Conservation (phyloP, 2,888 invertebrate species). For the Molorchus minor region DNA sequence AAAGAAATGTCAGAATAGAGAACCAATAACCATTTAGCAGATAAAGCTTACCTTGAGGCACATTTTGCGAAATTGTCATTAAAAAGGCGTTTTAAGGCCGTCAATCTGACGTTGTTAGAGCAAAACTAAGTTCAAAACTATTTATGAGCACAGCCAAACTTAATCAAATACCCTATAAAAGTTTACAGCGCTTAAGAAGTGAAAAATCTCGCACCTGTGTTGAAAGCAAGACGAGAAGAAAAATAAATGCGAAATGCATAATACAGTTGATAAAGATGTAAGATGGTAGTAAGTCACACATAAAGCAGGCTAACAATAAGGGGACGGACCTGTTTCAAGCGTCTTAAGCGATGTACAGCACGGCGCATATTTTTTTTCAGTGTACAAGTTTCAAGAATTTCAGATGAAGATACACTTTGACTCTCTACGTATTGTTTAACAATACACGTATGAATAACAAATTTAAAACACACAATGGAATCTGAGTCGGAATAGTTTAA, state of each 20-base stretch:
- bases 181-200: too few species aligned
- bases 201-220: too few species aligned
- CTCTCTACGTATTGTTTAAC: conserved; percentile 52
- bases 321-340: conserved; percentile 40
- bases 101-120: too few species aligned
- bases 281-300: conserved; percentile 44
- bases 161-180: too few species aligned
- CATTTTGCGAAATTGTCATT: too few species aligned
- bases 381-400: conserved; percentile 51
- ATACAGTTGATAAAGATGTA: conserved; percentile 46
- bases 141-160: too few species aligned
- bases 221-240: too few species aligned
- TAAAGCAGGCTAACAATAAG: conserved; percentile 47
- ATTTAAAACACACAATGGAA: conserved; percentile 36
- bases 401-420: conserved; percentile 59
- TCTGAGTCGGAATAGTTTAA: not conserved
- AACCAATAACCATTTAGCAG: too few species aligned
- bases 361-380: conserved; percentile 49
- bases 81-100: too few species aligned
- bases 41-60: too few species aligned
- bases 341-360: conserved; percentile 53
- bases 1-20: too few species aligned
- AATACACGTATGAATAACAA: conserved; percentile 55
- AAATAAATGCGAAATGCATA: conserved; percentile 38
- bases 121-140: too few species aligned